phyloP scores from a whole-genome alignment of 2,888 invertebrate genomes.

The Coelinius sp. region DNA sequence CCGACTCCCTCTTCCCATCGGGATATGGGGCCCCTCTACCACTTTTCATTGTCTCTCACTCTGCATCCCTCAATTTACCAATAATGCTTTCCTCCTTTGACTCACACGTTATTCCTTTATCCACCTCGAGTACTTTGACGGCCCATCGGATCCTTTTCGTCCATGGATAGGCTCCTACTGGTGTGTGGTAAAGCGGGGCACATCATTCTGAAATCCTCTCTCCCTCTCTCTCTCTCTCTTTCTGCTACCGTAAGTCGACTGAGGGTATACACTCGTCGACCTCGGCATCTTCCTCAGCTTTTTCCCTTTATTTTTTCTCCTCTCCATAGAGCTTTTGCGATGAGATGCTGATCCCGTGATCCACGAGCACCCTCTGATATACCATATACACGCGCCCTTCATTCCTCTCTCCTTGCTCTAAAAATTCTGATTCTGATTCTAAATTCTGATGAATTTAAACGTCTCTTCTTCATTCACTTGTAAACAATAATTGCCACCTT shows the following conservation, averaged over 20 bases:
- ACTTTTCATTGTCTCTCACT: slow-evolving; percentile 26
- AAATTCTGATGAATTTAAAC: too few relatives aligned
- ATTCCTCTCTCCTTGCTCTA: too few relatives aligned
- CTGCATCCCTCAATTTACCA: slow-evolving; percentile 38
- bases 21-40: not conserved
- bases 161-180: slow-evolving; percentile 17
- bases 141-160: slow-evolving; percentile 19
- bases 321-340: slow-evolving; percentile 14
- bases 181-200: not conserved
- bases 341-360: slow-evolving; percentile 33
- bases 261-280: slow-evolving; percentile 25
- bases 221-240: slow-evolving; percentile 30
- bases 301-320: not conserved
- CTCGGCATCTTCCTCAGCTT: slow-evolving; percentile 8
- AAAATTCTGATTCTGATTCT: too few relatives aligned
- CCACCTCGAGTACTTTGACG: slow-evolving; percentile 2
- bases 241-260: slow-evolving; percentile 35
- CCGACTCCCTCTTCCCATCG: slow-evolving; percentile 55
- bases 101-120: slow-evolving; percentile 6
- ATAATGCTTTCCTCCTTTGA: slow-evolving; percentile 27
- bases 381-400: too few relatives aligned
- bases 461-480: not conserved
- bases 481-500: not conserved
- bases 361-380: slow-evolving; percentile 6
- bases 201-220: slow-evolving; percentile 26